Evolutionary conservation across 2,797 vertebrate species (phyloP).

Genomic region (Menidia menidia): DNA sequence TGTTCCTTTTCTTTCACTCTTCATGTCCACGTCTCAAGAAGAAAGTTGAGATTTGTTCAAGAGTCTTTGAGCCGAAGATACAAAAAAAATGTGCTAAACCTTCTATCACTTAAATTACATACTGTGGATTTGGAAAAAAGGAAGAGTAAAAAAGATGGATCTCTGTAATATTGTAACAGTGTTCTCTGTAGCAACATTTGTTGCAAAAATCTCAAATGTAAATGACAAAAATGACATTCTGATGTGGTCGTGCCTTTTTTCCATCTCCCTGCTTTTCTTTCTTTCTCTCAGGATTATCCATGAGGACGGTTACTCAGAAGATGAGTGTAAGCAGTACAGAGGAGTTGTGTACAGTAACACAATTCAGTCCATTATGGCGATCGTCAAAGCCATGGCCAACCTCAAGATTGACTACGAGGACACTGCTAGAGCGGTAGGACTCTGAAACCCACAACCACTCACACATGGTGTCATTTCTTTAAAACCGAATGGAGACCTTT

Average conservation of each 20-base stretch:
- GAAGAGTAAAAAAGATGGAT: too few relatives aligned
- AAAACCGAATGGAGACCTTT: too few relatives aligned
- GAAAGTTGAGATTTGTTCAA: constrained; percentile 56
- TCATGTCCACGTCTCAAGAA: constrained; percentile 27
- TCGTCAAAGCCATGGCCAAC: constrained; percentile 97
- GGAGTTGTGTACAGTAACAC: constrained; percentile 99
- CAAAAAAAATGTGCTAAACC: background rate
- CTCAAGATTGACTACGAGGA: constrained; percentile 97
- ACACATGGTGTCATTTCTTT: too few relatives aligned
- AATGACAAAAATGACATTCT: too few relatives aligned
- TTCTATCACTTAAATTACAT: too few relatives aligned
- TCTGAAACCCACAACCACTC: too few relatives aligned
- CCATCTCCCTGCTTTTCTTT: background rate
- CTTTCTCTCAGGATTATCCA: constrained; percentile 91
- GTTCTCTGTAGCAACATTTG: too few relatives aligned
- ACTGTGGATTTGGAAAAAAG: too few relatives aligned
- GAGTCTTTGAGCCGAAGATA: constrained; percentile 27
- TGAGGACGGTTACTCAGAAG: constrained; percentile 97
- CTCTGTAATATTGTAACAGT: too few relatives aligned
- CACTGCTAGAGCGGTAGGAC: constrained; percentile 86
- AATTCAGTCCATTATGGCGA: constrained; percentile 99
- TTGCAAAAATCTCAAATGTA: too few relatives aligned
- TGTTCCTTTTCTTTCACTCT: constrained; percentile 21
- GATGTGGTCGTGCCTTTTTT: background rate
- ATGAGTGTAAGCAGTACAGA: constrained; percentile 97